Evolutionary conservation across 2,113 vertebrate genomes (phyloP).

Genomic region (Syngnathus scovelli): DNA sequence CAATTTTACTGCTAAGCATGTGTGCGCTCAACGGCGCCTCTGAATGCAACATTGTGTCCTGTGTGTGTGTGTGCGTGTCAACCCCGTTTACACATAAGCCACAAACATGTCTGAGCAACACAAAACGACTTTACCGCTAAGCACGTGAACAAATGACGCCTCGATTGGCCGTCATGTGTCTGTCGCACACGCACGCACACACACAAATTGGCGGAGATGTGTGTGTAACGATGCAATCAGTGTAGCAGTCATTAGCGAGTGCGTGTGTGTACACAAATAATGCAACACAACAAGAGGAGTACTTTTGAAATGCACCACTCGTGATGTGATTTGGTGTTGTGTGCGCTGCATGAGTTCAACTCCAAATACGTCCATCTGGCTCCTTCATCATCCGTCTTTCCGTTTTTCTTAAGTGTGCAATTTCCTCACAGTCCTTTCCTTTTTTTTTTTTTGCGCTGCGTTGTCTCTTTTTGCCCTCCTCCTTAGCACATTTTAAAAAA

Average conservation of each 20-base stretch:
- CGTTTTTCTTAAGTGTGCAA: conserved; percentile 50
- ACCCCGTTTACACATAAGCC: conserved; percentile 21
- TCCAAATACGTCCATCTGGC: conserved; percentile 31
- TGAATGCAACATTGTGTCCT: conserved; percentile 34
- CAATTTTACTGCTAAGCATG: conserved; percentile 59
- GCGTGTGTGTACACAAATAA: conserved; percentile 7
- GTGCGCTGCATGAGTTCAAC: conserved; percentile 36
- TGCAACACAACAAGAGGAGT: conserved; percentile 10
- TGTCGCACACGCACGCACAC: background rate
- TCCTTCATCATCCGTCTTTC: conserved; percentile 44
- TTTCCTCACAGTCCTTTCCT: conserved; percentile 48
- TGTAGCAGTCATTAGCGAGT: conserved; percentile 53
- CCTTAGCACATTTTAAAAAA: conserved; percentile 46
- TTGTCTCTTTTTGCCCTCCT: conserved; percentile 36
- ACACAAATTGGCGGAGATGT: conserved; percentile 10
- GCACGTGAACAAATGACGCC: conserved; percentile 53
- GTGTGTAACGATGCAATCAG: conserved; percentile 48
- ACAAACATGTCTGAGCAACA: background rate
- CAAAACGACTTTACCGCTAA: conserved; percentile 29
- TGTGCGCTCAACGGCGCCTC: conserved; percentile 51
- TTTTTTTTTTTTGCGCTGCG: conserved; percentile 32
- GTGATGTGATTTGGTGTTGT: background rate
- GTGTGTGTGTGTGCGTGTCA: conserved; percentile 23
- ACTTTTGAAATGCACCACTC: background rate
- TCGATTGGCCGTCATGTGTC: background rate